Evolutionary conservation across 2,888 invertebrate genomes (phyloP), one percentile per base, ranked within the genome.

Genomic region (Eubasilissa splendida): DNA sequence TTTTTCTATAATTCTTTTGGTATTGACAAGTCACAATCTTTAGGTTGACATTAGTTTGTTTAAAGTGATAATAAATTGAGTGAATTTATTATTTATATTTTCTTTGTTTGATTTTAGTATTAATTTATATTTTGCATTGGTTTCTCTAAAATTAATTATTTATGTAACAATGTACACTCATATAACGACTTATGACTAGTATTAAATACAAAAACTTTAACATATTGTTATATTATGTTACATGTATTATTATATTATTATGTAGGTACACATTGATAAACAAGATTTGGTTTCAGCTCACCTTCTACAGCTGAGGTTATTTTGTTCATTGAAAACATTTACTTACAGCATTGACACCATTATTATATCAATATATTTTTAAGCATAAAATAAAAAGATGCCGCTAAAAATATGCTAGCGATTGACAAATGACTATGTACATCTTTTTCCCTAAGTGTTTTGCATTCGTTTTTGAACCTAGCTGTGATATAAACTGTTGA

Each of bases 1-100:
- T 83, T 83, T 83, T 82, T 80, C 80, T 83, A 76, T 82, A 80
- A 82, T 77, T 83, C 65, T 63, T 81, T 75, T 80, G 81, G 80
- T 77, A 71, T 80, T 80, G 77, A 81, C 77, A 79, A 82, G 80
- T 81, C 80, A 83, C 83, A 80, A 70, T 66, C 78, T 70, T 78
- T 22, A 73, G 54, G 59, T 66, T 79, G 75, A 63, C 60, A 74
- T 66, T 73, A 42, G 63, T 63, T 79, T 75, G 60, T 56, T 65
- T 33, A 58, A 22, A 63, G 52, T 76, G 63, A 60, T 79, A 52
- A 76, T 76, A 76, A 59, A 76, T 76, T 76, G 12, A 53, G 59
- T 76, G 63, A 52, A 65, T 63, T 53, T 54, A 65, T 65, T 66
- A 76, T 54, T 66, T 14, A 54, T 77, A 56, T 68, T 68, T 4